phyloP scores from a whole-genome alignment of 2,797 vertebrate species.

The Ambastaia sidthimunki region DNA sequence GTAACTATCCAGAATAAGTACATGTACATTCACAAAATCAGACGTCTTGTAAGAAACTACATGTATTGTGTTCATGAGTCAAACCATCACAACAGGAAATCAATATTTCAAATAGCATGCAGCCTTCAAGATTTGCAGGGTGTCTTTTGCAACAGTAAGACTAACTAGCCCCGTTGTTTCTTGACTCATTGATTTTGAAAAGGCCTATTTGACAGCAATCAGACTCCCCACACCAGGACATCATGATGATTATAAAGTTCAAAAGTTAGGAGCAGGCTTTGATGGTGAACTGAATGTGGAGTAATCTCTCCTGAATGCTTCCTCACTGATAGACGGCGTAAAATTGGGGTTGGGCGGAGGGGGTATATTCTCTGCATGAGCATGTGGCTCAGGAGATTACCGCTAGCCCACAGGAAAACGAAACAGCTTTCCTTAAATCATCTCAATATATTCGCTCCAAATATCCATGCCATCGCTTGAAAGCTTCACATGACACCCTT shows the following conservation, averaged over 20 bases:
- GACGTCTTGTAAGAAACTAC: background rate
- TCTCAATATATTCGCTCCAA: constrained; percentile 27
- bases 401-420: constrained; percentile 22
- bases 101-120: background rate
- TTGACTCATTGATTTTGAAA: constrained; percentile 34
- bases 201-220: constrained; percentile 26
- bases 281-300: constrained; percentile 26
- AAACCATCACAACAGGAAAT: background rate
- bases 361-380: constrained; percentile 28
- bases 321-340: constrained; percentile 36
- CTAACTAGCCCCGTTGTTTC: constrained; percentile 12
- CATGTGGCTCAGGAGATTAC: constrained; percentile 51
- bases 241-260: constrained; percentile 47
- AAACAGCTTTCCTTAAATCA: constrained; percentile 48
- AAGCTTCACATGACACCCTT: constrained; percentile 30
- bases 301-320: constrained; percentile 43
- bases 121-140: background rate
- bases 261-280: constrained; percentile 35
- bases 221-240: background rate
- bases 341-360: constrained; percentile 14
- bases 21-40: background rate
- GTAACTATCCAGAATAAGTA: background rate
- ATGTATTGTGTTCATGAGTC: background rate
- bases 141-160: constrained; percentile 8
- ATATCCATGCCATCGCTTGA: constrained; percentile 19